These are phyloP conservation scores for Drosophila arawakana DNA, from an alignment of 1,140 invertebrate species.

Conservation along the genomic window DNA sequence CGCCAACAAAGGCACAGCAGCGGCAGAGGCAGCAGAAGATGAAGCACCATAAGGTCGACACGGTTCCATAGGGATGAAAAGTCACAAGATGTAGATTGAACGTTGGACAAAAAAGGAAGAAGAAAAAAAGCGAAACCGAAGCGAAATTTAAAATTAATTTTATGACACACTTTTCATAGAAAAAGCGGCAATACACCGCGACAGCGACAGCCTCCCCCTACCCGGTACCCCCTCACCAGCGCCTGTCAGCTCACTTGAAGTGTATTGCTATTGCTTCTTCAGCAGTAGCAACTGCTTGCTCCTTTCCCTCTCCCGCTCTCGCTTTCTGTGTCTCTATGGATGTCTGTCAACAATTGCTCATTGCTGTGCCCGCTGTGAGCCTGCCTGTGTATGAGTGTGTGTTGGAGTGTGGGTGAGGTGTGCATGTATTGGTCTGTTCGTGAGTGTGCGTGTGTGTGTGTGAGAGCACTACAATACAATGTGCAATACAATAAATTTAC, in stretches of 20 bases:
- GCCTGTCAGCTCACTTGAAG: slow-evolving; percentile 42
- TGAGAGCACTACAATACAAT: slow-evolving; percentile 77
- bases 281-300: slow-evolving; percentile 8
- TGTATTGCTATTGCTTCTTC: slow-evolving; percentile 57
- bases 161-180: slow-evolving; percentile 83
- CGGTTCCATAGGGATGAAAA: slow-evolving; percentile 80
- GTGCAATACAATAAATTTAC: slow-evolving; percentile 83
- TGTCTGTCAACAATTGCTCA: slow-evolving; percentile 82
- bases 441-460: slow-evolving; percentile 38
- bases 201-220: not conserved
- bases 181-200: slow-evolving; percentile 44
- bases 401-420: slow-evolving; percentile 39
- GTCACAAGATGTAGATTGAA: slow-evolving; percentile 54
- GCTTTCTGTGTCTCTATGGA: slow-evolving; percentile 36
- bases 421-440: slow-evolving; percentile 28
- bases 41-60: slow-evolving; percentile 75
- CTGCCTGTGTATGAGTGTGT: slow-evolving; percentile 34
- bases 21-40: slow-evolving; percentile 53
- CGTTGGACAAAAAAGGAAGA: slow-evolving; percentile 15
- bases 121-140: slow-evolving; percentile 71
- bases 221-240: slow-evolving; percentile 7
- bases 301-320: not conserved
- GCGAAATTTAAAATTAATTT: slow-evolving; percentile 83
- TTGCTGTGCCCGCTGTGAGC: slow-evolving; percentile 77
- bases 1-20: slow-evolving; percentile 19